These are phyloP conservation scores for Danio kyathit DNA, from an alignment of 2,797 vertebrate species.

Conservation along the genomic window DNA sequence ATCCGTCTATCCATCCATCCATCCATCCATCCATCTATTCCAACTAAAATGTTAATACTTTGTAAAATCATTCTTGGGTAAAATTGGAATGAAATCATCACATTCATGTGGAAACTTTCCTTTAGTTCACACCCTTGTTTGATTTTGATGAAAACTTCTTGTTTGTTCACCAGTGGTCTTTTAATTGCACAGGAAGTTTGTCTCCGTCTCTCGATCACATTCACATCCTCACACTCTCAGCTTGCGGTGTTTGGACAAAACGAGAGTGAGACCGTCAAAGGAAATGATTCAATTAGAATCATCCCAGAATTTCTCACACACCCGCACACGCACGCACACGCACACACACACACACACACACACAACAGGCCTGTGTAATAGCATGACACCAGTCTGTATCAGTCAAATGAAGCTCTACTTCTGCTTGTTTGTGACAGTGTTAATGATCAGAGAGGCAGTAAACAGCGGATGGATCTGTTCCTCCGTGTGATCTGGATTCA, in stretches of 20 bases:
- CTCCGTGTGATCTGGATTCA: too few relatives aligned
- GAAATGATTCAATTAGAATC: constrained; percentile 48
- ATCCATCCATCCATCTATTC: too few relatives aligned
- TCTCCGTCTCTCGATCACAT: background rate
- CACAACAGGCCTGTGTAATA: constrained; percentile 51
- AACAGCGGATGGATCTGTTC: constrained; percentile 6
- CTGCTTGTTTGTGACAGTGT: constrained; percentile 56
- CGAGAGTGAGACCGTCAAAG: constrained; percentile 49
- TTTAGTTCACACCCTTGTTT: background rate
- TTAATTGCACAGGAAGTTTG: constrained; percentile 21
- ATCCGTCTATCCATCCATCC: too few relatives aligned
- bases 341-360: constrained; percentile 22
- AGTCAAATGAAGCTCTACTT: constrained; percentile 47
- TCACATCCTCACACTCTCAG: constrained; percentile 33
- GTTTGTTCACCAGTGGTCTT: background rate
- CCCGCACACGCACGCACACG: too few relatives aligned
- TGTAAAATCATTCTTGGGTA: background rate
- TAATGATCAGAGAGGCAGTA: constrained; percentile 52
- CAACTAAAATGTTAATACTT: background rate
- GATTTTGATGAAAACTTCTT: background rate
- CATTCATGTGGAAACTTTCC: background rate
- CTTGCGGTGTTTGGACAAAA: constrained; percentile 50
- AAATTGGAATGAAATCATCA: background rate
- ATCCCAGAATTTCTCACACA: constrained; percentile 46
- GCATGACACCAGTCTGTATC: constrained; percentile 38